These are phyloP conservation scores for Heterodera filipjevi DNA, from an alignment of 2,888 invertebrate genomes.

Conservation along the genomic window DNA sequence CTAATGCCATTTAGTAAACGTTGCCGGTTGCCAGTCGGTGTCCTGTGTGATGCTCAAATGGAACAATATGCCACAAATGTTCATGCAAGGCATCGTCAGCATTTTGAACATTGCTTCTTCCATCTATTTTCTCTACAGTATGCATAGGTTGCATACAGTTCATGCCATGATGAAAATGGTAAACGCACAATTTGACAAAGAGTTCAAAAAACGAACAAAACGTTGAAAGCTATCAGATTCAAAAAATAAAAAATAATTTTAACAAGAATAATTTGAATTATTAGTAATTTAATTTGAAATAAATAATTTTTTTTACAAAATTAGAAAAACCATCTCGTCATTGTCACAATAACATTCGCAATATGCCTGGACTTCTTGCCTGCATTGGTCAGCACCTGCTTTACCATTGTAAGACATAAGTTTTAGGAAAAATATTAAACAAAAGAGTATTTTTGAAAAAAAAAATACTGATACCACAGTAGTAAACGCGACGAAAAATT, in stretches of 20 bases:
- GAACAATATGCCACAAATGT: background rate
- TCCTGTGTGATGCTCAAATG: background rate
- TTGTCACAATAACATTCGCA: background rate
- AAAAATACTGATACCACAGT: too few relatives aligned
- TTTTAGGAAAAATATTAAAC: too few relatives aligned
- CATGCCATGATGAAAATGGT: background rate
- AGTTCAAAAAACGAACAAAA: too few relatives aligned
- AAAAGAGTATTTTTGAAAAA: too few relatives aligned
- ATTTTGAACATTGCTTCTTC: background rate
- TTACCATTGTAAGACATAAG: background rate
- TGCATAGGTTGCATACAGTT: background rate
- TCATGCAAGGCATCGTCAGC: background rate
- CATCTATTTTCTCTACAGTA: background rate
- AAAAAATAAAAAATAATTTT: too few relatives aligned
- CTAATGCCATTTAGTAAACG: too few relatives aligned
- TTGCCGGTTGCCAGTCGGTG: background rate
- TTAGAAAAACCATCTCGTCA: conserved; percentile 5
- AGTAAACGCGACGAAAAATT: too few relatives aligned
- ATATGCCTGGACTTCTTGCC: background rate
- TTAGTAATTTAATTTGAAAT: background rate
- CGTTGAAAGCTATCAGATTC: too few relatives aligned
- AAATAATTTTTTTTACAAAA: background rate
- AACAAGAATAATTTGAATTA: too few relatives aligned
- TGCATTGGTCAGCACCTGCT: background rate
- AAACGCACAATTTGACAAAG: background rate